These are phyloP conservation scores for Hydroisotoma schaefferi DNA, from an alignment of 2,888 invertebrate genomes.

Conservation along the genomic window DNA sequence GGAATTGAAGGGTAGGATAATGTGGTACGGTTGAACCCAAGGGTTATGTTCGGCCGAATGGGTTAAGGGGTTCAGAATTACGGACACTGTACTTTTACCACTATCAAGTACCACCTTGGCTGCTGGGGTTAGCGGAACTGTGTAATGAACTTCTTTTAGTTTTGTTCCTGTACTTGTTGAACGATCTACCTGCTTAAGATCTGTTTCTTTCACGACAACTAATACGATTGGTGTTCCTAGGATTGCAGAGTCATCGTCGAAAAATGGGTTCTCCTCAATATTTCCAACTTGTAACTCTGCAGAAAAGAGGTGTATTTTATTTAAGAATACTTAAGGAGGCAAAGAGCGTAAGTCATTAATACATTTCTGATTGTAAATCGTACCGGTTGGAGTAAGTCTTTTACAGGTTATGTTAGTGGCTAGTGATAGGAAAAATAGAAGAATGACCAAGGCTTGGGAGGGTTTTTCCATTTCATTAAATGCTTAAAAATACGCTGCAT, in stretches of 20 bases:
- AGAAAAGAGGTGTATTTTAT: too few species aligned
- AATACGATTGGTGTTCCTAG: slow-evolving; percentile 16
- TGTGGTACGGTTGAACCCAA: slow-evolving; percentile 12
- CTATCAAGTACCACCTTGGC: neutral
- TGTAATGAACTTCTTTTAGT: slow-evolving; percentile 15
- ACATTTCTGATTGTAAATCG: too few species aligned
- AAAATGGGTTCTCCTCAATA: slow-evolving; percentile 17
- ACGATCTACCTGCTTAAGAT: slow-evolving; percentile 2
- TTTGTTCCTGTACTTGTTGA: slow-evolving; percentile 13
- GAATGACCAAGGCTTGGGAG: too few species aligned
- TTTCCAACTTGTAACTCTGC: too few species aligned
- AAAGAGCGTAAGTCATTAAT: too few species aligned
- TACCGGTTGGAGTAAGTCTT: too few species aligned
- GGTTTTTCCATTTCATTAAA: too few species aligned
- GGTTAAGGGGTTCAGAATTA: neutral
- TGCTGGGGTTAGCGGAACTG: slow-evolving; percentile 6
- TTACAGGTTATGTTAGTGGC: too few species aligned
- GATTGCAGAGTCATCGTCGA: slow-evolving; percentile 26
- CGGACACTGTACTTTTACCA: neutral
- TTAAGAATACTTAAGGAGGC: too few species aligned
- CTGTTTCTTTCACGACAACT: slow-evolving; percentile 15
- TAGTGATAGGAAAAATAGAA: too few species aligned
- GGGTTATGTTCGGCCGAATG: slow-evolving; percentile 13
- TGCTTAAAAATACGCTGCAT: too few species aligned
- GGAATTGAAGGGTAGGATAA: slow-evolving; percentile 20